These are phyloP conservation scores for Agrochola litura DNA, from an alignment of 2,888 invertebrate species.

Conservation along the genomic window DNA sequence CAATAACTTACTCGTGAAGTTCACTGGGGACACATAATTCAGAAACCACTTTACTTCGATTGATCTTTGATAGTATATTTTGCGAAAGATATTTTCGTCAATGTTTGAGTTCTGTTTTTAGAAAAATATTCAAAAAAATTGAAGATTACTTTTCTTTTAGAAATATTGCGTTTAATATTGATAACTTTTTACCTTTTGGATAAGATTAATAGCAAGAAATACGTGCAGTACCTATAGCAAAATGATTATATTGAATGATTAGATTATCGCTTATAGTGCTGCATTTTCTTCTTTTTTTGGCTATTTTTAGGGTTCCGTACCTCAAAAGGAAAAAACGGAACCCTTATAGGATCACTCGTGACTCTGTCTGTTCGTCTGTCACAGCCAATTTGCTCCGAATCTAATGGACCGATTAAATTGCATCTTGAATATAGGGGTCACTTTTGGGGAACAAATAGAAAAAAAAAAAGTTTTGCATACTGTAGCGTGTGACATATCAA, in stretches of 20 bases:
- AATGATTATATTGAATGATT: too few species aligned
- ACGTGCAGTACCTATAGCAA: too few species aligned
- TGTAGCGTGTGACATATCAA: too few species aligned
- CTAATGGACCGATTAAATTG: too few species aligned
- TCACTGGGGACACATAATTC: constrained; percentile 37
- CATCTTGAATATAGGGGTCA: too few species aligned
- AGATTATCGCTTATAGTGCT: neutral
- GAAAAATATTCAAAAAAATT: neutral
- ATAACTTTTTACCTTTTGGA: neutral
- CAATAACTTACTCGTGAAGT: constrained; percentile 5
- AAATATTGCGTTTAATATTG: neutral
- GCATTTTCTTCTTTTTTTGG: neutral
- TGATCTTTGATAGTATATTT: constrained; percentile 33
- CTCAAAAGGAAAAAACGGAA: too few species aligned
- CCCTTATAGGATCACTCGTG: too few species aligned
- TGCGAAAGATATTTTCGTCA: constrained; percentile 13
- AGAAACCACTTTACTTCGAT: constrained; percentile 44
- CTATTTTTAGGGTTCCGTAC: neutral
- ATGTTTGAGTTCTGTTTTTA: constrained; percentile 7
- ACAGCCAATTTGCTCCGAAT: too few species aligned
- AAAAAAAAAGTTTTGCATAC: too few species aligned
- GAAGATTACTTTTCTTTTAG: neutral
- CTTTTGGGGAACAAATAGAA: too few species aligned
- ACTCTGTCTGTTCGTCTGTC: too few species aligned
- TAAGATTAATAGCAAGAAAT: neutral